A percentile compares a stretch with the other conserved stretches of the same genome.
Conservation (phyloP, 2,888 invertebrate genomes). For the Anagyrus pseudococci region DNA sequence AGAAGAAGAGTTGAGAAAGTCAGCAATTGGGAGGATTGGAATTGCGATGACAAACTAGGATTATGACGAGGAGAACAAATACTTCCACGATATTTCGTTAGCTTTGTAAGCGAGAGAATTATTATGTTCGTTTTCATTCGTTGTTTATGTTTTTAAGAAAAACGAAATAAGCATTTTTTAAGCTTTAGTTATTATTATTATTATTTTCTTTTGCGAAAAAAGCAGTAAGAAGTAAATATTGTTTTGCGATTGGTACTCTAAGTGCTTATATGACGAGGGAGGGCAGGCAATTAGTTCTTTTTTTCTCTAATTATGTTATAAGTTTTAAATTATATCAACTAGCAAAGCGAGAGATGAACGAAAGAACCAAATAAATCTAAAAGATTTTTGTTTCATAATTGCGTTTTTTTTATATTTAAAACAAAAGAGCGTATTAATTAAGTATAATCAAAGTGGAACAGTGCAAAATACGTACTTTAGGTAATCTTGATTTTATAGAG, state of each 20-base stretch:
- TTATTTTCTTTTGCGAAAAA: conserved; percentile 18
- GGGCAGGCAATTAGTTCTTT: conserved; percentile 30
- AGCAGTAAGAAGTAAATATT: conserved; percentile 9
- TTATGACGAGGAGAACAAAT: conserved; percentile 26
- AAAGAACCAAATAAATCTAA: conserved; percentile 39
- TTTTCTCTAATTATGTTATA: conserved; percentile 24
- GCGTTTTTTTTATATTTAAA: conserved; percentile 29
- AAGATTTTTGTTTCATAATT: conserved; percentile 29
- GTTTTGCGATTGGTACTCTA: conserved; percentile 33
- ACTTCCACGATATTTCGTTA: conserved; percentile 35
- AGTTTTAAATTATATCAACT: conserved; percentile 29
- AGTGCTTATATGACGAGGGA: conserved; percentile 32
- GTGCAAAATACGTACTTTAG: conserved; percentile 41
- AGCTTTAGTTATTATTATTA: conserved; percentile 35
- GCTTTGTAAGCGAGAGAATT: conserved; percentile 23
- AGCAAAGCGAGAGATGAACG: conserved; percentile 27
- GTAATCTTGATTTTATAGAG: conserved; percentile 33
- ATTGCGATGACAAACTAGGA: conserved; percentile 39
- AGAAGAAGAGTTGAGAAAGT: conserved; percentile 4
- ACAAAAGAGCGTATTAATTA: conserved; percentile 32
- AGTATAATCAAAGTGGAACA: conserved; percentile 42
- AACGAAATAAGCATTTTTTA: conserved; percentile 26
- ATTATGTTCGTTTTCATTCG: conserved; percentile 19
- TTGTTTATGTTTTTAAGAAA: conserved; percentile 28
- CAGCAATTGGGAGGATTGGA: too few species aligned